A percentile compares a stretch with the other conserved stretches of the same genome.
phyloP scores from a whole-genome alignment of 2,113 vertebrate genomes.

The Equus quagga region DNA sequence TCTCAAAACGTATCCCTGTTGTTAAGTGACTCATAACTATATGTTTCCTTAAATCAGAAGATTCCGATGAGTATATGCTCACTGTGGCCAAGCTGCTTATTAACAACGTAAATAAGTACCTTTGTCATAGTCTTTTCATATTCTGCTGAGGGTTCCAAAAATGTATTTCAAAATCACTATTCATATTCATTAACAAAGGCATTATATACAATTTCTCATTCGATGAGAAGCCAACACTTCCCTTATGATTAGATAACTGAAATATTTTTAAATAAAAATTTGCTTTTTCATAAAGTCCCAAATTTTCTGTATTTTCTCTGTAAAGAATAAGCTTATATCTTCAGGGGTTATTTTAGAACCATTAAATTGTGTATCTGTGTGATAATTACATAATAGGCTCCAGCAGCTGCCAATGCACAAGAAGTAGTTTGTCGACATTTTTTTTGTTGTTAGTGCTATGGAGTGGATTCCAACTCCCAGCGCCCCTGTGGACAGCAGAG shows the following conservation, averaged over 20 bases:
- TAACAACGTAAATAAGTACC: background rate
- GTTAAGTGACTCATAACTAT: too few relatives aligned
- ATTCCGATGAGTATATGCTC: background rate
- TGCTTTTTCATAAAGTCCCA: background rate
- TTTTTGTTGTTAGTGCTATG: too few relatives aligned
- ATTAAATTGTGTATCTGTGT: background rate
- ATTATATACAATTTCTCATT: slow-evolving; percentile 23
- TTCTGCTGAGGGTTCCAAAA: background rate
- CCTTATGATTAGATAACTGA: slow-evolving; percentile 11
- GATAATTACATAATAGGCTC: background rate
- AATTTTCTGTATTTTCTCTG: background rate
- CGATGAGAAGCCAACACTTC: background rate
- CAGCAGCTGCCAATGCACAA: background rate
- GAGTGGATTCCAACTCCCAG: too few relatives aligned
- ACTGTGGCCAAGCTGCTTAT: background rate
- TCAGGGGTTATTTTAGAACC: background rate
- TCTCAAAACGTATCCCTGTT: too few relatives aligned
- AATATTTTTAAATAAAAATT: slow-evolving; percentile 46
- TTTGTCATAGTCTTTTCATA: background rate
- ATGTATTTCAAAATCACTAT: background rate
- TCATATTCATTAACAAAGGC: background rate
- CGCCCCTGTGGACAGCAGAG: too few relatives aligned
- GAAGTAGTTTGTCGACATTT: background rate
- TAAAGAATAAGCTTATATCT: slow-evolving; percentile 11
- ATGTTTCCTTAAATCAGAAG: background rate